Base-by-base conservation (phyloP, 2,113 vertebrate genomes). In the Ochotona curzoniae region DNA sequence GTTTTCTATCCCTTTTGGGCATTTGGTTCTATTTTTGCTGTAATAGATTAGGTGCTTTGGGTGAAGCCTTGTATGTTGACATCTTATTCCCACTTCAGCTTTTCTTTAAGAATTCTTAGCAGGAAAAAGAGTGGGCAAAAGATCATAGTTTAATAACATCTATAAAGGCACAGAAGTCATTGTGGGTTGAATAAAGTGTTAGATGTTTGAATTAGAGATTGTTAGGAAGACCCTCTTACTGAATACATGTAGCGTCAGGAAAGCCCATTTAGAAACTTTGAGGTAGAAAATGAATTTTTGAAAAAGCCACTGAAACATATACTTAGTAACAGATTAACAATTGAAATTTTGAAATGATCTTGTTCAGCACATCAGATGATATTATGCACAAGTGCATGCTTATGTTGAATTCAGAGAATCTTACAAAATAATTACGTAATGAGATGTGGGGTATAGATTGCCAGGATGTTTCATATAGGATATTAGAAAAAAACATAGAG, bases 251-350 rank as follows among this genome's bases (percentile, higher is more conserved):
- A 49, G 32, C 81, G 73, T 92, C 23, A 30, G 49, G 9, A 35
- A 60, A 35, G 87, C 21, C 51, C 23, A 83, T 87, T 87, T 87
- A 66, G 87, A 38, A 93, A 82, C 32, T 82, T 82, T 47, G 44
- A 91, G 61, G 71, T 90, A 83, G 90, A 57, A 47, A 3, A 35
- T 79, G 81, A 93, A 76, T 32, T 83, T 79, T 66, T 60, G 5
- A 20, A 92, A 87, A 86, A 69, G 47, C 21, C 2, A 75, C 70
- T 60, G 25, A 92, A 73, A n/a, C 47, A 17, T 66, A 20, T 49
- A 86, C 82, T 90, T 83, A 92, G 79, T 78, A 85, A 49, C 32
- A n/a, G 87, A 14, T 90, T 95, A 93, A 90, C 57, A 73, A 75
- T 80, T n/a, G 32, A 20, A 66, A 57, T 76, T 96, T 91, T 51